Evolutionary conservation across 2,113 vertebrate species (phyloP).

Genomic region (Empidonax traillii): DNA sequence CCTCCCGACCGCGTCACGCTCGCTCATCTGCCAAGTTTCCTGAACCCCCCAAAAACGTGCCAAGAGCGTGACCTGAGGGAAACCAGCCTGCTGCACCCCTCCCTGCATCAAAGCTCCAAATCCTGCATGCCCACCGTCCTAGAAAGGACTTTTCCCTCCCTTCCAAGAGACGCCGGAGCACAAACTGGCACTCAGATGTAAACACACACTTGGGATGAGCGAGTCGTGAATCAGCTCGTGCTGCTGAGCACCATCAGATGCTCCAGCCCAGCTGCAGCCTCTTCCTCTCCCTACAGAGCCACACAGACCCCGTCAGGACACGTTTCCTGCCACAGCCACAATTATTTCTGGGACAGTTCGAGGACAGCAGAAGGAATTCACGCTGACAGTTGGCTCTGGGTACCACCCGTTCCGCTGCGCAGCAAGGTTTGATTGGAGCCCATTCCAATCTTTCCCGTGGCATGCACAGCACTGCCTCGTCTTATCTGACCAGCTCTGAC

Average conservation of each 20-base stretch:
- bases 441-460: background rate
- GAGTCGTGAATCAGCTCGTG: background rate
- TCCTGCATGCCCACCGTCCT: accelerated
- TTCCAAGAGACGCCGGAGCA: background rate
- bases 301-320: background rate
- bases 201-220: background rate
- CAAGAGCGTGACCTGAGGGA: accelerated
- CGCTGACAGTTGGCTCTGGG: accelerated
- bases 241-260: background rate
- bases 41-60: background rate
- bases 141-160: accelerated
- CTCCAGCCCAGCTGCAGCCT: background rate
- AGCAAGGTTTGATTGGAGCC: background rate
- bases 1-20: background rate
- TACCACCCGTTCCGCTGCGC: background rate
- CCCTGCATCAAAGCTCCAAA: background rate
- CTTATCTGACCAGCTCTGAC: no score
- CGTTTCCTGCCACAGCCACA: background rate
- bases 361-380: background rate
- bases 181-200: accelerated
- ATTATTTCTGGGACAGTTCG: background rate
- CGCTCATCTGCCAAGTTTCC: background rate
- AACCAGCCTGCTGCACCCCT: background rate
- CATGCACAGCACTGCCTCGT: accelerated
- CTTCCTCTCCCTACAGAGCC: background rate